These are phyloP conservation scores for Chrysochloris asiatica DNA, from an alignment of 2,113 vertebrate genomes.

Conservation along the genomic window DNA sequence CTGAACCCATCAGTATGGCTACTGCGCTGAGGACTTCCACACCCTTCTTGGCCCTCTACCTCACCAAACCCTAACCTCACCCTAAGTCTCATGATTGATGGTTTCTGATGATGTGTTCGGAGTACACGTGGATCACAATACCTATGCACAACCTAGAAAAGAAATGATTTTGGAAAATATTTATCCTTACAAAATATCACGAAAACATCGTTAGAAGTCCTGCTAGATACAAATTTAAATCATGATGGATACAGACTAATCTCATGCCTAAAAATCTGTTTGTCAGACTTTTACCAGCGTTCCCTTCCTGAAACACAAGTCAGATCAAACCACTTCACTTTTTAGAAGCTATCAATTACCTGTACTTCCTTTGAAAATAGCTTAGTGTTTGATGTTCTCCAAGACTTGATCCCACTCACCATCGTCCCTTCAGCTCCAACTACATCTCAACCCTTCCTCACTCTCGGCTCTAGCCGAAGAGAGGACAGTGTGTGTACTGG, in stretches of 20 bases:
- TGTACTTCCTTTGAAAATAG: background rate
- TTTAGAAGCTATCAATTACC: background rate
- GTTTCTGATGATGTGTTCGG: background rate
- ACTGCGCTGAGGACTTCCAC: background rate
- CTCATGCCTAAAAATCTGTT: background rate
- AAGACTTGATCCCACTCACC: background rate
- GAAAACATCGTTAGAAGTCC: no score
- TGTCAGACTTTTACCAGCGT: background rate
- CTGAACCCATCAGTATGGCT: background rate
- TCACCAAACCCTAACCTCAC: background rate
- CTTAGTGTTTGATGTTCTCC: no score
- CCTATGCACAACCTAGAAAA: background rate
- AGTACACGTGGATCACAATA: background rate
- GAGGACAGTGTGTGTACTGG: background rate
- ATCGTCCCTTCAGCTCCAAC: background rate
- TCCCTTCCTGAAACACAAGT: background rate
- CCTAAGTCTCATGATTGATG: no score
- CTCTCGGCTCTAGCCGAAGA: background rate
- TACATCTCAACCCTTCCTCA: background rate
- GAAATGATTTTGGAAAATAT: background rate
- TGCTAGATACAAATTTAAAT: background rate
- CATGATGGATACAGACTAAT: background rate
- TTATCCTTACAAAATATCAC: background rate
- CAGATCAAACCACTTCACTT: background rate
- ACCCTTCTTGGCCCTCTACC: background rate